Base-by-base conservation (phyloP, 1,140 invertebrate genomes). In the Linepithema humile region DNA sequence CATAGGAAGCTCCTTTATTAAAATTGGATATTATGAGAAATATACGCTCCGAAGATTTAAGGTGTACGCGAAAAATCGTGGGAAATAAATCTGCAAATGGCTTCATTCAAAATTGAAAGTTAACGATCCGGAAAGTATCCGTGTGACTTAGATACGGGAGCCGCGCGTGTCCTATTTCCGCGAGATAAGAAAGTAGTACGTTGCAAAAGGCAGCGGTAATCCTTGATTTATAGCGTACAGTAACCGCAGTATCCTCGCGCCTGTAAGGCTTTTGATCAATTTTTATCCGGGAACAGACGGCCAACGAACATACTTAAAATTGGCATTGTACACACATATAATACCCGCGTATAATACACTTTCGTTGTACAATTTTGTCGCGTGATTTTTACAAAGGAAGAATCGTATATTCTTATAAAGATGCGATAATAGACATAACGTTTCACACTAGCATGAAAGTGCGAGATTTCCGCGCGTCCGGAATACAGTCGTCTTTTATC, bases 401-500 rank as follows among this genome's bases (percentile, higher is more conserved):
- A 40, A 40, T 73, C 20, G 10, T 38, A 23, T 32, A 23, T 17
- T 10, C 45, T 20, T 5, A 32, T 15, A 40, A 17, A 17, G 5
- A 48, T 32, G 12, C n/a, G n/a, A n/a, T n/a, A n/a, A n/a, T n/a
- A n/a, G n/a, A n/a, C n/a, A n/a, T n/a, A 38, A 17, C 45, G 7
- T 48, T 35, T 59, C 17, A 59, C 35, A 35, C 57, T n/a, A 15
- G 43, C 40, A 12, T 45, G 59, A 64, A 77, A 70, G 35, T 29
- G 35, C 15, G 23, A 80, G 35, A 72, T 80, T 80, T 70, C 35
- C 35, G 17, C 10, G 59, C 35, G 26, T 35, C 35, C 23, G 53
- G 53, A 74, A 17, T 20, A 50, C 50, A 15, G 23, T 3, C 20
- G 23, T 55, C 48, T 70, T 60, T 72, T 80, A 80, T 72, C 77